Evolutionary conservation across 2,888 invertebrate genomes (phyloP), one percentile per base, ranked within the genome.

Genomic region (Prenolepis imparis): DNA sequence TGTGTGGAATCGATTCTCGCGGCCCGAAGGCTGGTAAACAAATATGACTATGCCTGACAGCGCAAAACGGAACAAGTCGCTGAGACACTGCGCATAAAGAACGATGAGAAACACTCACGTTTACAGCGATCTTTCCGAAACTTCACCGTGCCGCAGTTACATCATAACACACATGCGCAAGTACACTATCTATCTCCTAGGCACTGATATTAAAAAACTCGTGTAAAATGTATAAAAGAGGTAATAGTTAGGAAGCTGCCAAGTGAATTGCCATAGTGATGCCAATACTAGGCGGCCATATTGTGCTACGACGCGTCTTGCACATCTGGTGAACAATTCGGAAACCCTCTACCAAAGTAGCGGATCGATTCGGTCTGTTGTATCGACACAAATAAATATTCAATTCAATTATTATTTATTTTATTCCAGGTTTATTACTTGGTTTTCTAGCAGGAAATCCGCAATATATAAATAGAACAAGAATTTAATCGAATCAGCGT

Each of bases 261-360:
- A 92, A 90, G 92, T 91, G 92, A 91, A 90, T 92, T 91, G 92
- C 91, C 93, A 92, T 93, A 91, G 91, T 92, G 92, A 91, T 93
- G 92, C 87, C 89, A 92, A 91, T 90, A 91, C 92, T 91, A 85
- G 90, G 93, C 94, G 90, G 93, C 94, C 94, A 94, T 94, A 87
- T 94, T 94, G 91, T 89, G 77, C 67, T 57, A 68, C 81, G 55
- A 41, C 75, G 64, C 67, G 48, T 12, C 11, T 6, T n/a, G 57
- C 88, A 88, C 84, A 88, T 85, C 89, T 73, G 0, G 8, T 86
- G 87, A 82, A 8, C 8, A n/a, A 6, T 2, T 12, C 0, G 3
- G 52, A 48, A 21, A 44, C 39, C 15, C 28, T 24, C n/a, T n/a
- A 66, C 28, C 8, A 18, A 12, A 36, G 8, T 1, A 1, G n/a